These are phyloP conservation scores for Semicossyphus pulcher DNA, from an alignment of 2,113 vertebrate species.

Conservation along the genomic window DNA sequence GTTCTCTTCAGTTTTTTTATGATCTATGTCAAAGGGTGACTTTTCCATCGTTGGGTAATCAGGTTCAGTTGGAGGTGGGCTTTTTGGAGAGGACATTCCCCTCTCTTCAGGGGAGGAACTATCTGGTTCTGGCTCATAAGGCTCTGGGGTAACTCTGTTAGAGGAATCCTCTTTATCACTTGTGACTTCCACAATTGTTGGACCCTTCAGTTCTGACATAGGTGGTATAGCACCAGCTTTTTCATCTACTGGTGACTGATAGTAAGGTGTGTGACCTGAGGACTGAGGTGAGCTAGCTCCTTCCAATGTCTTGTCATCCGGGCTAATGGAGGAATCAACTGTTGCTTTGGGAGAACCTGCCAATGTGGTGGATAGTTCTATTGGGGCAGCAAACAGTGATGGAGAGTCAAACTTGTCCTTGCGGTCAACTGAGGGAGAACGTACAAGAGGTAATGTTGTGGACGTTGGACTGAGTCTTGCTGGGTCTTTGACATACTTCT, in stretches of 20 bases:
- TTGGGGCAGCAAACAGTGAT: conserved; percentile 84
- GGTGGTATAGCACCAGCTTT: conserved; percentile 84
- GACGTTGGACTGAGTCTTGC: conserved; percentile 76
- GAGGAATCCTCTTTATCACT: conserved; percentile 90
- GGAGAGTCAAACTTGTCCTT: conserved; percentile 89
- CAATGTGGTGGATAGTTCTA: conserved; percentile 82
- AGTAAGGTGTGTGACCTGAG: conserved; percentile 96
- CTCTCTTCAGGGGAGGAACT: conserved; percentile 86
- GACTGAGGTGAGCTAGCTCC: conserved; percentile 92
- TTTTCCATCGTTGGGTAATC: conserved; percentile 79
- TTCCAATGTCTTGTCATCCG: conserved; percentile 94
- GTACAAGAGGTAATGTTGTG: conserved; percentile 86
- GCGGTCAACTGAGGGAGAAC: conserved; percentile 90
- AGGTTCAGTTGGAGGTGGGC: conserved; percentile 82
- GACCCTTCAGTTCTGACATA: conserved; percentile 78
- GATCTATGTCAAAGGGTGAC: conserved; percentile 65
- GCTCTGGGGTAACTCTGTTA: conserved; percentile 87
- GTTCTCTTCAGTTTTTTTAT: conserved; percentile 78
- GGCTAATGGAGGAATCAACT: conserved; percentile 86
- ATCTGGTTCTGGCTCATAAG: conserved; percentile 88
- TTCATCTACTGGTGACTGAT: conserved; percentile 96
- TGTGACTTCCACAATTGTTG: conserved; percentile 89
- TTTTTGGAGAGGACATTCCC: conserved; percentile 84
- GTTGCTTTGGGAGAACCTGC: conserved; percentile 74
- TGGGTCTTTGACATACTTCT: conserved; percentile 67